phyloP scores from a whole-genome alignment of 2,888 invertebrate species.

The Stratiomys singularior region DNA sequence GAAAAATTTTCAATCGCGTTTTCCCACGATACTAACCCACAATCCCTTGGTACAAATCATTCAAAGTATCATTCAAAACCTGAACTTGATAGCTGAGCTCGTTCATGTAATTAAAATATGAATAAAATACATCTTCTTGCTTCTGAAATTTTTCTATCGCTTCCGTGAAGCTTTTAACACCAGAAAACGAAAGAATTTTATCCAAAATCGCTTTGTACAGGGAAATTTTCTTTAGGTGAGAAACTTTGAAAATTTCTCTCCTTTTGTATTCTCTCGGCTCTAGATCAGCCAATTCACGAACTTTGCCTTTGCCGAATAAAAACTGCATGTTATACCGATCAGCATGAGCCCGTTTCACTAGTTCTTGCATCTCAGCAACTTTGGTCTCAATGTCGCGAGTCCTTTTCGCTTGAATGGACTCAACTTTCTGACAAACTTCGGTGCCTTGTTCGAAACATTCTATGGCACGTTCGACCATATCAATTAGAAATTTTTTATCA shows the following conservation, averaged over 20 bases:
- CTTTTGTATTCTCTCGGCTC: conserved; percentile 62
- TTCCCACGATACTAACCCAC: background rate
- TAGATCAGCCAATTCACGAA: conserved; percentile 58
- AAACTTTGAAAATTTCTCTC: conserved; percentile 59
- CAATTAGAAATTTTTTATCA: conserved; percentile 63
- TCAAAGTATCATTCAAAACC: conserved; percentile 59
- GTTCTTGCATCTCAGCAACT: conserved; percentile 59
- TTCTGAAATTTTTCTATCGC: conserved; percentile 62
- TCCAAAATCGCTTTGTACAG: conserved; percentile 61
- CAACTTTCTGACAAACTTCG: conserved; percentile 61
- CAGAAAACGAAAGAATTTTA: conserved; percentile 50
- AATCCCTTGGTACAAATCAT: conserved; percentile 61
- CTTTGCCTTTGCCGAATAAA: conserved; percentile 58
- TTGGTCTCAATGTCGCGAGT: conserved; percentile 52
- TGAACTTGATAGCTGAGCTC: conserved; percentile 64
- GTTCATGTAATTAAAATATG: conserved; percentile 64
- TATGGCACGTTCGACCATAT: conserved; percentile 62
- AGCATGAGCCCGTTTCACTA: conserved; percentile 60
- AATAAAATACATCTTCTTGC: conserved; percentile 64
- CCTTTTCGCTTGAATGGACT: conserved; percentile 58
- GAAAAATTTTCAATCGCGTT: too few species aligned
- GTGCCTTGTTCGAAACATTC: conserved; percentile 62
- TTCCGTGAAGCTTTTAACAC: conserved; percentile 56
- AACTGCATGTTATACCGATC: conserved; percentile 60
- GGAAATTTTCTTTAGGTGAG: conserved; percentile 59